These are phyloP conservation scores for Eucidaris tribuloides DNA, from an alignment of 35 echinoderm and acorn worm species.

Conservation along the genomic window DNA sequence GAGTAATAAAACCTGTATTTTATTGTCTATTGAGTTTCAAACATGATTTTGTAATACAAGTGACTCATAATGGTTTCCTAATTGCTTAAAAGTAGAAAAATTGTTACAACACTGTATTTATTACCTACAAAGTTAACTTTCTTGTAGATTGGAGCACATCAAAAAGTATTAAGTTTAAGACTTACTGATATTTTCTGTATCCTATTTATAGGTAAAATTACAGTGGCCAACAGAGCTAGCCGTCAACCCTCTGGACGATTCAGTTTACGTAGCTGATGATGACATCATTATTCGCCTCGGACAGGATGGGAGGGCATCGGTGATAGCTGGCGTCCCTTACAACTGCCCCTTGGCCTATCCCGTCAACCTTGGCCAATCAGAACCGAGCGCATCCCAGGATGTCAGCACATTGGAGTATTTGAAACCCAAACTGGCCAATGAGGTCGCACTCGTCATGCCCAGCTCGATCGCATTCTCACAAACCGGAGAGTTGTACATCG, in stretches of 20 bases:
- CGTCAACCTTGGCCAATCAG: background rate
- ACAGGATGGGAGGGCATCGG: slow-evolving; percentile 54
- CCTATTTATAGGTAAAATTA: slow-evolving; percentile 61
- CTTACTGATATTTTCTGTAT: no score
- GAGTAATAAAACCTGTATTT: no score
- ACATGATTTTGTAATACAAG: no score
- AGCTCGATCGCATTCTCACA: slow-evolving; percentile 71
- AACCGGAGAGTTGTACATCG: slow-evolving; percentile 73
- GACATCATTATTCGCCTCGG: slow-evolving; percentile 71
- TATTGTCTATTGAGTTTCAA: no score
- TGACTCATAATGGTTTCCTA: no score
- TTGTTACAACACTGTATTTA: no score
- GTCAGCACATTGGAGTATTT: slow-evolving; percentile 22
- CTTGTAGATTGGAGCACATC: no score
- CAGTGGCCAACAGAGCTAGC: slow-evolving; percentile 89
- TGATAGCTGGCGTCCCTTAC: slow-evolving; percentile 77
- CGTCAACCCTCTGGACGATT: slow-evolving; percentile 84
- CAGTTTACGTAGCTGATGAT: slow-evolving; percentile 83
- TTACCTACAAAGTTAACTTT: no score
- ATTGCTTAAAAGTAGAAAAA: no score
- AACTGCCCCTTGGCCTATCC: slow-evolving; percentile 54
- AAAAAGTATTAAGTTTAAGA: no score
- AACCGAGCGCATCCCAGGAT: background rate
- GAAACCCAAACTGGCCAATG: slow-evolving; percentile 42
- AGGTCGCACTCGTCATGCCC: slow-evolving; percentile 53